Conservation (phyloP, 2,113 vertebrate species). For the Dicerorhinus sumatrensis region DNA sequence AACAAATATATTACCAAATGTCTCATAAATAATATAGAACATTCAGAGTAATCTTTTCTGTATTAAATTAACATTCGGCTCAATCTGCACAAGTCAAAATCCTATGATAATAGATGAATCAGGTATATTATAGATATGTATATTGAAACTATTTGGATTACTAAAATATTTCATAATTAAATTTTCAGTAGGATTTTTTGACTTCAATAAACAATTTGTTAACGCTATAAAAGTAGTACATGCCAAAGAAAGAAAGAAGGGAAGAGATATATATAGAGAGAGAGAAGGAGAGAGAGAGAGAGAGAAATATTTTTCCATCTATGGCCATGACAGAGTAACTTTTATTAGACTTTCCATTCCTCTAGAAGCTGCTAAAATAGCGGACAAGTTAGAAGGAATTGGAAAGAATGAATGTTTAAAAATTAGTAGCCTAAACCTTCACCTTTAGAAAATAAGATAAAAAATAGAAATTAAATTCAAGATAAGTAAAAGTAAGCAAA, state of each 20-base stretch:
- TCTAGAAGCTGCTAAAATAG: not conserved
- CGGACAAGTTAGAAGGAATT: not conserved
- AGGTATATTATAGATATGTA: not conserved
- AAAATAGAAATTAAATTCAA: not conserved
- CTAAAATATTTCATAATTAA: not conserved
- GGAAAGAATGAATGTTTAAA: not conserved
- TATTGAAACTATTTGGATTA: not conserved
- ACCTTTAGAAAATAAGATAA: not conserved
- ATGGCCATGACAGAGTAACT: not conserved
- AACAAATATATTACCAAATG: not conserved
- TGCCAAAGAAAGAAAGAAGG: not conserved
- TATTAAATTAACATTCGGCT: not conserved
- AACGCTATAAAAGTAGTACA: not conserved
- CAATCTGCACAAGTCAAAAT: not conserved
- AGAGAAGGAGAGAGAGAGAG: not conserved
- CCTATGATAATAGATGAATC: not conserved
- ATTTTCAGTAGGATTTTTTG: not conserved
- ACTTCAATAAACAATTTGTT: not conserved
- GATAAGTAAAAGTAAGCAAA: not conserved
- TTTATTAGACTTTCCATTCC: not conserved
- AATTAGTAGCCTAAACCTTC: not conserved
- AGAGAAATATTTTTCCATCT: not conserved
- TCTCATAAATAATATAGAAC: not conserved
- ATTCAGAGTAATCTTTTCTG: not conserved
- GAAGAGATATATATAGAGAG: not conserved